These are phyloP conservation scores for Propithecus deckenii DNA, from an alignment of 2,797 vertebrate genomes.

Conservation along the genomic window DNA sequence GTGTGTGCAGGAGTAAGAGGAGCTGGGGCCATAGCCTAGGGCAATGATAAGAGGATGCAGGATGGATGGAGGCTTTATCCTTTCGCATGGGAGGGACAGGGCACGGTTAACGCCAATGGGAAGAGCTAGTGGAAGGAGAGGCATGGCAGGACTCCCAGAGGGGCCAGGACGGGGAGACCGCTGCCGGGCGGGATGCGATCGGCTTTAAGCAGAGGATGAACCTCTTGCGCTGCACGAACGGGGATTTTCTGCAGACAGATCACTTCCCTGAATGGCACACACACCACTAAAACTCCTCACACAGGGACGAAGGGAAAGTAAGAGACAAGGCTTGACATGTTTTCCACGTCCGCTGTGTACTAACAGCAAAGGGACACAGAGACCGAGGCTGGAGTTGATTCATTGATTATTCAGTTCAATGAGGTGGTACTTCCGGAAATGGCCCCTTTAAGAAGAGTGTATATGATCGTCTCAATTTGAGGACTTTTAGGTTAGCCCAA, in stretches of 20 bases:
- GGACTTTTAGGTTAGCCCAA: background rate
- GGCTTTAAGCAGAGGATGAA: background rate
- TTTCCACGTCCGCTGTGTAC: rapidly evolving
- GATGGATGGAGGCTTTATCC: background rate
- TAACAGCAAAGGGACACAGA: background rate
- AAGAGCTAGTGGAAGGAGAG: background rate
- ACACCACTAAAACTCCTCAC: background rate
- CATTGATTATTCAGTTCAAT: background rate
- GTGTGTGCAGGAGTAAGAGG: too few relatives aligned
- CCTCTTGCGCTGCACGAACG: background rate
- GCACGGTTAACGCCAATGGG: background rate
- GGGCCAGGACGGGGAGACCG: background rate
- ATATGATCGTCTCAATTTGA: background rate
- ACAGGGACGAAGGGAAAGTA: background rate
- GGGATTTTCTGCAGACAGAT: background rate
- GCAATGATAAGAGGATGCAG: background rate
- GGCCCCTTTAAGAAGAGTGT: background rate
- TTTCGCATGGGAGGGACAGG: background rate
- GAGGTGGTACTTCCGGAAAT: background rate
- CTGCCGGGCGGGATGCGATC: rapidly evolving
- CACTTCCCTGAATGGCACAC: background rate
- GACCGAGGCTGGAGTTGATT: rapidly evolving
- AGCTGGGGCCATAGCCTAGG: too few relatives aligned
- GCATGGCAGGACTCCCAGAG: too few relatives aligned
- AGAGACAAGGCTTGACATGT: background rate